A percentile compares a stretch with the other conserved stretches of the same genome.
Evolutionary conservation across 1,140 invertebrate genomes (phyloP).

Genomic region (Cotesia vestalis): DNA sequence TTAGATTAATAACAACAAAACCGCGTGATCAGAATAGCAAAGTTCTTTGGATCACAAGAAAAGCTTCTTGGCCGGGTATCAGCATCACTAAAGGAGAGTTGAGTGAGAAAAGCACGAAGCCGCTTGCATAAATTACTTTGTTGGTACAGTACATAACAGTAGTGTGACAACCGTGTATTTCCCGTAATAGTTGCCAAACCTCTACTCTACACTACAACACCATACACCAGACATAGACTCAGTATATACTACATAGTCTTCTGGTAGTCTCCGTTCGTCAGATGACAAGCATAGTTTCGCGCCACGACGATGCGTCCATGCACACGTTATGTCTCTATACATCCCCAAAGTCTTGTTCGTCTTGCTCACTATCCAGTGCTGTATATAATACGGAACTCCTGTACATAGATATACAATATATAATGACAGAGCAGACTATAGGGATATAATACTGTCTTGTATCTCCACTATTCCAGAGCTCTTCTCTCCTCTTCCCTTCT

Average conservation of each 20-base stretch:
- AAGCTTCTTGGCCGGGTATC: background rate
- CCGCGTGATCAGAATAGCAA: too few relatives aligned
- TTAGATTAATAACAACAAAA: too few relatives aligned
- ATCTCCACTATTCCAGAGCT: too few relatives aligned
- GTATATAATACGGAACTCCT: background rate
- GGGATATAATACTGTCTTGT: too few relatives aligned
- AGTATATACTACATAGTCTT: too few relatives aligned
- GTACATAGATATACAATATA: background rate
- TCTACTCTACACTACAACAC: too few relatives aligned
- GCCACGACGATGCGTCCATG: constrained; percentile 13
- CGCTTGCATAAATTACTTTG: constrained; percentile 4
- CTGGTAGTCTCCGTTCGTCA: constrained; percentile 20
- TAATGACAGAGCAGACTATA: background rate
- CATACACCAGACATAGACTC: background rate
- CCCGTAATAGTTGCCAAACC: too few relatives aligned
- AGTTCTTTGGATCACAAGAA: too few relatives aligned
- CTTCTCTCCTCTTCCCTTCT: too few relatives aligned
- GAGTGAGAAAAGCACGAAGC: constrained; percentile 11
- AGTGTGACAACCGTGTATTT: background rate
- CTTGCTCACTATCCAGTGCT: constrained; percentile 8
- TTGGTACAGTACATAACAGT: background rate
- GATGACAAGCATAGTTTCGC: constrained; percentile 37
- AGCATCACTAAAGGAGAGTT: background rate
- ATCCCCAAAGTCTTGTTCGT: constrained; percentile 4
- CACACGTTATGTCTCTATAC: constrained; percentile 19